A percentile compares a stretch with the other conserved stretches of the same genome.
These are phyloP conservation scores for Lampropteryx suffumata DNA, from an alignment of 2,888 invertebrate species.

Conservation along the genomic window DNA sequence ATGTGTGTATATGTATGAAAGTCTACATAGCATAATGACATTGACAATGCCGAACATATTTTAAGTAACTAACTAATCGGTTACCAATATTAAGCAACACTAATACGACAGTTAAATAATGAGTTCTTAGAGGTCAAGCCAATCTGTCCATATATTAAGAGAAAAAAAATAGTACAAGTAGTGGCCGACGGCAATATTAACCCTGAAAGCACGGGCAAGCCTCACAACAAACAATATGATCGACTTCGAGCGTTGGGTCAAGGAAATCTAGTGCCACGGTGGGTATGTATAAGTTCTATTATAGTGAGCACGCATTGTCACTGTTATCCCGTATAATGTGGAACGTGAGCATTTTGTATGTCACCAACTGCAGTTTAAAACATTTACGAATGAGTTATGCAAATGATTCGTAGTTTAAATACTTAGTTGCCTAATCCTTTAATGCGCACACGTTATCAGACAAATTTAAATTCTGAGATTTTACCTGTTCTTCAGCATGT, in stretches of 20 bases:
- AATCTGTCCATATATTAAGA: conserved; percentile 25
- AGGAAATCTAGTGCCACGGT: conserved; percentile 66
- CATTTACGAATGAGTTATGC: not conserved
- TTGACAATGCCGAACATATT: conserved; percentile 12
- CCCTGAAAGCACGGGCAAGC: conserved; percentile 43
- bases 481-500: conserved; percentile 87
- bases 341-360: conserved; percentile 6
- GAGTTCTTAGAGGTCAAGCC: conserved; percentile 30
- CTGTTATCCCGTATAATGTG: conserved; percentile 48
- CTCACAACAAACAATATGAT: conserved; percentile 54
- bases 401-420: too few species aligned
- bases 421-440: too few species aligned
- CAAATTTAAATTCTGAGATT: conserved; percentile 1
- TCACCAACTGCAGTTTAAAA: conserved; percentile 2
- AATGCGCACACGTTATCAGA: not conserved
- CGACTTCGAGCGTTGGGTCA: conserved; percentile 61
- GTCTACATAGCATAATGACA: not conserved
- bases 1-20: too few species aligned
- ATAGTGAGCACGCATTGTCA: conserved; percentile 48
- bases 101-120: conserved; percentile 22
- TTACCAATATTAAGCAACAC: conserved; percentile 13
- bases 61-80: conserved; percentile 14
- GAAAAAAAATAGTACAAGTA: conserved; percentile 7
- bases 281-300: too few species aligned
- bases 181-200: conserved; percentile 33